Evolutionary conservation across 2,797 vertebrate species (phyloP), one percentile per base, ranked within the genome.

Genomic region (Enteromius fasciolatus): DNA sequence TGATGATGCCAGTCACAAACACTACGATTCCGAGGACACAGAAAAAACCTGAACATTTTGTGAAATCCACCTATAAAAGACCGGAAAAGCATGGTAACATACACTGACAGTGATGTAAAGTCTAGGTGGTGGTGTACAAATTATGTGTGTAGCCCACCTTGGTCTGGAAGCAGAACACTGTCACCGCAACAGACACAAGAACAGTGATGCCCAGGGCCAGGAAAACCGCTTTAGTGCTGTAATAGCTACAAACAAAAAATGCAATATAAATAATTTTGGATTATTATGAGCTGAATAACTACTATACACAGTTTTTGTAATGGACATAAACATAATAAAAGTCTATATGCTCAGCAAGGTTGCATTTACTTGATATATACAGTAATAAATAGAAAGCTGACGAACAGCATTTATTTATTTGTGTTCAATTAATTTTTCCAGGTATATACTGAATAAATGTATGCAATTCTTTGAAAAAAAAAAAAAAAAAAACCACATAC

Each of bases 111-210:
- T 39, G 52, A 39, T 2, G 10, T 33, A 52, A 52, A 54, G 50
- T 54, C 48, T 2, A 15, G 70, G 18, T 66, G 41, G 7, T 64
- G 41, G 1, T 69, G 20, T 36, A n/a, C 1, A 73, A 36, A 25
- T 15, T 33, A 28, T 48, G 12, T n/a, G 25, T 46, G 18, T 31
- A 64, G n/a, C 20, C n/a, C 88, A 97, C 98, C 97, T 98, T 99
- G 33, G 98, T 99, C 92, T 99, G 98, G 91, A 99, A 98, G 92
- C 98, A 99, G 95, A 99, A 99, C 90, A 99, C 86, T 0, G 97
- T 99, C 84, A 99, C 97, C 0, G 93, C 81, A n/a, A 99, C 94
- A 91, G 97, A 95, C 63, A 99, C 97, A 0, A 99, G 91, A 0
- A 95, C 96, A 0, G 98, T 99, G 93, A 99, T 99, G 20, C 93